Evolutionary conservation across 2,888 invertebrate species (phyloP), one percentile per base, ranked within the genome.

Genomic region (Drosophila stalkeri): DNA sequence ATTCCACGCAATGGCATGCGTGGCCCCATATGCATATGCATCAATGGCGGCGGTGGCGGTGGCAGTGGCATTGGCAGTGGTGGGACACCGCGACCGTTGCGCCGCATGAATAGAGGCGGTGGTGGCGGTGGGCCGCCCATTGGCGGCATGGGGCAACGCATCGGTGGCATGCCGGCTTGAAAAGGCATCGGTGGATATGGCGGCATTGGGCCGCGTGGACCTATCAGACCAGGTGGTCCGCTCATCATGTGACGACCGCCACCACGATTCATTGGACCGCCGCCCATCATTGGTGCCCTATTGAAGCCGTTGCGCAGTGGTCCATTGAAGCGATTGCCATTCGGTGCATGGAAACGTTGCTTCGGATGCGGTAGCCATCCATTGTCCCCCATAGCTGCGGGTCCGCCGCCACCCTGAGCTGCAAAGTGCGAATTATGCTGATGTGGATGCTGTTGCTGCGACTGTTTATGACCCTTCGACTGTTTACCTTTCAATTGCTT

Each of bases 21-120:
- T 7, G 89, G 77, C 14, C 78, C 75, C 80, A 79, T 80, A 23
- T 33, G 14, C 81, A 86, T 77, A 27, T 72, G 81, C 80, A 91
- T 79, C 74, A 90, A 72, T 2, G 81, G 81, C 11, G 86, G 86
- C 60, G 77, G 80, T 69, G 80, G 76, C 9, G 51, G 75, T 2
- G 82, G 82, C 12, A 86, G 14, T 27, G 47, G 23, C 23, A 23
- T 2, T 46, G 46, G 49, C 49, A 49, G 76, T 23, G 86, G 87
- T 23, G 77, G 90, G 16, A 87, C 81, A 16, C 78, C 80, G 12
- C 90, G 90, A 44, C 84, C 90, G n/a, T 77, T 80, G 47, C 82
- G 91, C 3, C 90, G 85, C 78, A 92, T 82, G 57, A 91, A 92
- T n/a, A 85, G 88, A 1, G 81, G 81, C 23, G 80, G 84, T 16